Evolutionary conservation across 2,113 vertebrate species (phyloP), one percentile per base, ranked within the genome.

Genomic region (Oryzias celebensis): DNA sequence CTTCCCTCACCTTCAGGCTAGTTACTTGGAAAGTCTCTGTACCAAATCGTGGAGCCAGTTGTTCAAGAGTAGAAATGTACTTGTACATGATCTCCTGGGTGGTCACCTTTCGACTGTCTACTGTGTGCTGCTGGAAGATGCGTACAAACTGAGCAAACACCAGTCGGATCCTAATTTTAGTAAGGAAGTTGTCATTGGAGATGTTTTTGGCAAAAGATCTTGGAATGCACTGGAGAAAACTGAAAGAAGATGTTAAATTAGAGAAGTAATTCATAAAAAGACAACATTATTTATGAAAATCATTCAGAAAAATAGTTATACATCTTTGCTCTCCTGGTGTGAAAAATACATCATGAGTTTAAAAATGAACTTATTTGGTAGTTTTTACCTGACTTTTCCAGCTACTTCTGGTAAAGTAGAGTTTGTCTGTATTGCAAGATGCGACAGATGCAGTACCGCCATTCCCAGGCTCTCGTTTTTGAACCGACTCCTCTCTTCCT

Each of bases 401-500:
- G 94, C 93, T 78, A 93, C 93, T 0, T 95, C 93, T 71, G 95
- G 88, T 26, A 98, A 86, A 17, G 92, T 92, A 4, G 90, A 12
- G 1, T 83, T 84, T 0, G 68, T 92, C 5, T 59, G 61, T 18
- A 97, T 55, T 12, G 96, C 92, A 0, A 92, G 83, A 67, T 98
- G 93, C 0, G 92, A 94, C 0, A 98, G 92, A 44, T 98, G 94
- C 1, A 98, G 92, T 17, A 97, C 94, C 0, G 96, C 96, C 96
- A 98, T 95, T 5, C 96, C 96, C 73, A 98, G 44, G 45, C 96
- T 95, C 58, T 98, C 96, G 0, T 95, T 96, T 85, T 96, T 94
- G 68, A 96, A 96, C 48, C 83, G 82, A 76, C 90, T 92, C 1
- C 91, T 61, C 46, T 95, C 94, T n/a, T 91, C 91, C 0, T 95